Conservation (phyloP, 92 coral and sea anemone species). For the Actinostola sp. region DNA sequence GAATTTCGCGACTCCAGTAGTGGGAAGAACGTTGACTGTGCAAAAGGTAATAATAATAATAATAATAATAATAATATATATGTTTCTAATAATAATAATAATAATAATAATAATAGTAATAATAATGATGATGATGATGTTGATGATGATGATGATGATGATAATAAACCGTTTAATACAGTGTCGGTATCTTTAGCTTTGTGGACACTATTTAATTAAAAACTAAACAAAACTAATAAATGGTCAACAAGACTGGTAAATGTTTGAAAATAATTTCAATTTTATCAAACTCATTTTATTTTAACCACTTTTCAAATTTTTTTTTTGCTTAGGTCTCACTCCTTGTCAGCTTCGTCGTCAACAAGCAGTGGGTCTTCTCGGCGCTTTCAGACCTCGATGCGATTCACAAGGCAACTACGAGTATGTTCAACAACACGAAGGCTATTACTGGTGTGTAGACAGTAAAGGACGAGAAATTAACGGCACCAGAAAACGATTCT, state of each 20-base stretch:
- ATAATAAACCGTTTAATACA: no score
- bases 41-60: constrained; percentile 87
- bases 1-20: constrained; percentile 81
- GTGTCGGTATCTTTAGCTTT: no score
- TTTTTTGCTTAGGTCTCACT: constrained; percentile 63
- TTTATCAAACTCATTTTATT: not conserved
- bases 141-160: no score
- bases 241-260: no score
- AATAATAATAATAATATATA: no score
- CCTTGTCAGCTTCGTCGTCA: constrained; percentile 78
- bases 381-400: constrained; percentile 84
- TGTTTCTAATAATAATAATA: no score
- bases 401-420: constrained; percentile 66
- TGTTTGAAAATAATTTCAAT: no score
- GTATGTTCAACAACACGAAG: constrained; percentile 71
- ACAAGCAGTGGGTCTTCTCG: constrained; percentile 60
- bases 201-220: no score
- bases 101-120: no score
- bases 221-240: no score
- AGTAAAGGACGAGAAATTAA: constrained; percentile 75
- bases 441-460: constrained; percentile 96
- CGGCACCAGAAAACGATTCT: constrained; percentile 62
- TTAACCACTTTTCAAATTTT: not conserved
- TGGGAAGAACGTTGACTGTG: constrained; percentile 86
- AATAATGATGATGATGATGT: no score